Conservation (phyloP, 2,888 invertebrate species). For the Drosophila imparisetae region DNA sequence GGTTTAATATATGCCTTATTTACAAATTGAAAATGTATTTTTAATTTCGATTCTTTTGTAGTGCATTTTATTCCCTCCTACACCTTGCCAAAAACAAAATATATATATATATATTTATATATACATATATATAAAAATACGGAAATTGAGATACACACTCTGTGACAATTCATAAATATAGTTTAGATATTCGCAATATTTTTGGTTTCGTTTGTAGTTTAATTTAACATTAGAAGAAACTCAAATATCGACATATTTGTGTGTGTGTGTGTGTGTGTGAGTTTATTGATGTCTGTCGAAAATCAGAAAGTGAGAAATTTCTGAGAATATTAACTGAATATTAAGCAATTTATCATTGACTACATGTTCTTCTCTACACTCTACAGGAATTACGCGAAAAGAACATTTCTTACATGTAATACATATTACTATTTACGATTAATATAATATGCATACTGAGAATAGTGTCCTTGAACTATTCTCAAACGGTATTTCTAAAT, state of each 20-base stretch:
- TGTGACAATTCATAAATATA: conserved; percentile 46
- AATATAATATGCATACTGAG: conserved; percentile 22
- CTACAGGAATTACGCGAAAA: conserved; percentile 6
- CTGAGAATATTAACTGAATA: conserved; percentile 25
- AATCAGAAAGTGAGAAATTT: background rate
- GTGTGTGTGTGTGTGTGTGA: background rate
- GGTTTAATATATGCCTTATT: conserved; percentile 3
- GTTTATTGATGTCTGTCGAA: background rate
- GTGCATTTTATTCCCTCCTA: conserved; percentile 46
- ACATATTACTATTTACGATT: conserved; percentile 45
- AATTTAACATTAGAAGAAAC: background rate
- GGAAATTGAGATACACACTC: conserved; percentile 6
- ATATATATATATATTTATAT: background rate
- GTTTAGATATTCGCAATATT: conserved; percentile 4
- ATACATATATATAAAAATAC: conserved; percentile 7
- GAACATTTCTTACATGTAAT: conserved; percentile 29
- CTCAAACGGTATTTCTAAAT: conserved; percentile 59
- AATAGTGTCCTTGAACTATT: conserved; percentile 28
- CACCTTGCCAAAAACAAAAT: conserved; percentile 12
- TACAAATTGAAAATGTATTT: conserved; percentile 10
- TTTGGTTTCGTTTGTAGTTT: conserved; percentile 7
- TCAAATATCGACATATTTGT: conserved; percentile 11
- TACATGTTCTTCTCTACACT: conserved; percentile 5
- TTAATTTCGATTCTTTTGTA: conserved; percentile 9
- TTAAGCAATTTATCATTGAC: conserved; percentile 41